These are phyloP conservation scores for Cryptoprocta ferox DNA, from an alignment of 2,797 vertebrate genomes.

Conservation along the genomic window DNA sequence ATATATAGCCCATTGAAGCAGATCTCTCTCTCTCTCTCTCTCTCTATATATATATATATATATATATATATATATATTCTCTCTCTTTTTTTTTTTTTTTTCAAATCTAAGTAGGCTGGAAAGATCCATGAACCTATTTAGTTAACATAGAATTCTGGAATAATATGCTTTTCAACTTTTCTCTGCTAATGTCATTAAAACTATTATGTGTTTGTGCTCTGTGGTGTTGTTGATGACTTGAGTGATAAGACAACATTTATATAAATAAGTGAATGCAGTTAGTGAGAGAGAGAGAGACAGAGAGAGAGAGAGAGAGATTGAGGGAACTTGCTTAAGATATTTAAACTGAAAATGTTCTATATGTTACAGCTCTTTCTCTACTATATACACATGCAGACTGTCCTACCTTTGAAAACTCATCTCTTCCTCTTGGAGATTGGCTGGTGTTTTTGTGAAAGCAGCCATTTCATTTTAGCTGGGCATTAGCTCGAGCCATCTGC, in stretches of 20 bases:
- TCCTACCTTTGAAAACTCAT: background rate
- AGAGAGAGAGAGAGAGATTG: background rate
- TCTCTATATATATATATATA: background rate
- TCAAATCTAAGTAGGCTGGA: background rate
- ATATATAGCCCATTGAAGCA: background rate
- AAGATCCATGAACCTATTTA: background rate
- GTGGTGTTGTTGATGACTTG: background rate
- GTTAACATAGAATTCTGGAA: constrained; percentile 2
- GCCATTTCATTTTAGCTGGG: constrained; percentile 48
- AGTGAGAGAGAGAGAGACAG: background rate
- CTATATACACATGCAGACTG: background rate
- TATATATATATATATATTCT: too few species aligned
- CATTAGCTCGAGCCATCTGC: constrained; percentile 51
- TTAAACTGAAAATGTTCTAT: background rate
- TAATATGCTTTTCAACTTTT: background rate
- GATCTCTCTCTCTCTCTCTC: background rate
- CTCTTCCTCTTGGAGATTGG: background rate
- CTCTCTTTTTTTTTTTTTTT: background rate
- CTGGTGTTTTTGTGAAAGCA: constrained; percentile 50
- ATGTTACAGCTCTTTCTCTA: background rate
- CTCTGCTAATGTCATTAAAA: background rate
- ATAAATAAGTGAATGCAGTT: background rate
- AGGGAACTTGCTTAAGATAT: background rate
- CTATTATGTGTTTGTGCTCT: background rate
- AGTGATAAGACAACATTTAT: background rate